Conservation (phyloP, 2,888 invertebrate genomes). For the Epistrophe grossulariae region DNA sequence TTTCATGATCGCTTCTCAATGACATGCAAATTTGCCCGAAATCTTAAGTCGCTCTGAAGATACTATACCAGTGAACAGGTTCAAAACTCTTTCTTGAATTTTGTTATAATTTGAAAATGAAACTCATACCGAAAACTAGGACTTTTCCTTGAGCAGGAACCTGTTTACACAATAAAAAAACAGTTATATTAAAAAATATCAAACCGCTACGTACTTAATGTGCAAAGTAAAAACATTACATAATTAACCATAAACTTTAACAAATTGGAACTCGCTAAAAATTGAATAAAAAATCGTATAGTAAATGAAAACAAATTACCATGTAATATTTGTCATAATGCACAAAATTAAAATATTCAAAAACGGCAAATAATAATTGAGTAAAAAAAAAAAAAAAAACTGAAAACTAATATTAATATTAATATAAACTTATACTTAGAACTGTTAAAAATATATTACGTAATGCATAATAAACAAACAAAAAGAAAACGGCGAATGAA, state of each 20-base stretch:
- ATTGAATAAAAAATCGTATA: constrained; percentile 39
- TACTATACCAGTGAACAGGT: no score
- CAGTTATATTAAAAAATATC: background rate
- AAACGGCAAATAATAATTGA: constrained; percentile 33
- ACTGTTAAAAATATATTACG: constrained; percentile 73
- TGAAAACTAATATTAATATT: constrained; percentile 64
- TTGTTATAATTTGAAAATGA: no score
- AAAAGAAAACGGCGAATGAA: constrained; percentile 49
- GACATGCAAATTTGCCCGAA: no score
- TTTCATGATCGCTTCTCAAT: no score
- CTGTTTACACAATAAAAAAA: no score
- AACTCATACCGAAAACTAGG: no score
- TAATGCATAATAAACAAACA: constrained; percentile 61
- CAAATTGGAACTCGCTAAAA: constrained; percentile 50
- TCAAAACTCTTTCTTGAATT: no score
- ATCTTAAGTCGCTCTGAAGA: no score
- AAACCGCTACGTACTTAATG: constrained; percentile 13
- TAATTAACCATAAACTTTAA: constrained; percentile 34
- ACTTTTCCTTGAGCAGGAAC: no score
- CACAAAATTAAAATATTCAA: constrained; percentile 77
- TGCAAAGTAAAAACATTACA: constrained; percentile 34
- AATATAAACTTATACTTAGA: constrained; percentile 74
- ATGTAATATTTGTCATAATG: constrained; percentile 78
- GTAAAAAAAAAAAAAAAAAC: constrained; percentile 38
- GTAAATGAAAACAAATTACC: constrained; percentile 74